These are phyloP conservation scores for Mionectes olivaceus DNA, from an alignment of 2,797 vertebrate genomes.

Conservation along the genomic window DNA sequence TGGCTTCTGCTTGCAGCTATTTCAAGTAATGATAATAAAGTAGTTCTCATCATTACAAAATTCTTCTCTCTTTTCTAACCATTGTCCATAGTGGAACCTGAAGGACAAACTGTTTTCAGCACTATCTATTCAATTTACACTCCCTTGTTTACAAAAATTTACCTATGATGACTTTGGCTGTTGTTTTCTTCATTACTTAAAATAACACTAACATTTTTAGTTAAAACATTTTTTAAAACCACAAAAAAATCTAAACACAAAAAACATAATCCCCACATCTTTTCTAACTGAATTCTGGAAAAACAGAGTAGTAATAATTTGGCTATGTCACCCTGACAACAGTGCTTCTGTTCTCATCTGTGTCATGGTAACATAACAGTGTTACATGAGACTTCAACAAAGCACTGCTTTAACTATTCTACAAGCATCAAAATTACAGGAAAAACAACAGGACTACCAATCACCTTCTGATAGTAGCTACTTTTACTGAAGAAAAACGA, in stretches of 20 bases:
- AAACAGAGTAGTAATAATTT: background rate
- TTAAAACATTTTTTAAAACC: background rate
- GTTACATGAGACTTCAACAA: background rate
- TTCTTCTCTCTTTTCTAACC: background rate
- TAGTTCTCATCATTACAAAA: constrained; percentile 30
- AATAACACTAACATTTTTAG: background rate
- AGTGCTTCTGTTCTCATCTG: background rate
- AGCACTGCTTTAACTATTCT: background rate
- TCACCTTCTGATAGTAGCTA: background rate
- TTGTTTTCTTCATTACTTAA: background rate
- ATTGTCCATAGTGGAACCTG: background rate
- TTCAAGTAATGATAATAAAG: constrained; percentile 32
- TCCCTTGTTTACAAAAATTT: background rate
- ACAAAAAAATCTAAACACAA: background rate
- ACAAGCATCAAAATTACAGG: background rate
- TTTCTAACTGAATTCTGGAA: background rate
- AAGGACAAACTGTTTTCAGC: constrained; percentile 35
- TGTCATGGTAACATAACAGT: background rate
- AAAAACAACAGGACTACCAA: background rate
- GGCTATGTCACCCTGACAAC: background rate
- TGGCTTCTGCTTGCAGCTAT: constrained; percentile 33
- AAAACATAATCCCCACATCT: background rate
- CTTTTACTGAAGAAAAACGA: background rate
- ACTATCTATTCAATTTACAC: background rate
- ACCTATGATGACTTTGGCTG: background rate